Evolutionary conservation across 2,113 vertebrate genomes (phyloP), one percentile per base, ranked within the genome.

Genomic region (Oryzias javanicus): DNA sequence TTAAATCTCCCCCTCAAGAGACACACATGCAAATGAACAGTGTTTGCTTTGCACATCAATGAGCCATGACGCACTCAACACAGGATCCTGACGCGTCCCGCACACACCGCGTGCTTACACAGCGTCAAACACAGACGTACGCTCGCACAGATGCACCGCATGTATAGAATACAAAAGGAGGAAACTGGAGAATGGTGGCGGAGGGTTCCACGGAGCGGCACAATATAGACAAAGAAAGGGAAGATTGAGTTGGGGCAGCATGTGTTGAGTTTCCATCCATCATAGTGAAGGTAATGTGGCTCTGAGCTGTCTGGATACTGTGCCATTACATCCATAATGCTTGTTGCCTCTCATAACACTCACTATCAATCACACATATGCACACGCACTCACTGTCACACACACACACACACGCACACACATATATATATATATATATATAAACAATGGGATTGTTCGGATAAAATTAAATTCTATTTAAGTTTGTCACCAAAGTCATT

Each of bases 271-370:
- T 64, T 77, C 66, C 67, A 85, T 87, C 83, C 69, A 89, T 89
- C 83, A 81, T 48, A 24, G 76, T 70, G 72, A 68, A 74, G 67
- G 78, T 78, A 73, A 72, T 71, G 78, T 80, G 83, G 78, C 86
- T 83, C 74, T 80, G 74, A 78, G 85, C 81, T 86, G 85, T 85
- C 86, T 75, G 55, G 71, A 22, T 84, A 69, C 80, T 84, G 80
- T 84, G 82, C 85, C 85, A 84, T 88, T 88, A 86, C 79, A 88
- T 85, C 81, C 79, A 87, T 90, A 85, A 90, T 83, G 70, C 66
- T 79, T 79, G 82, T 83, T 84, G 76, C 81, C 82, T 82, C 77
- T 58, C 80, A 76, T 74, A 72, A 20, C 58, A 72, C 59, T 68
- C 48, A 58, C 70, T 42, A 88, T 88, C 78, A 71, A 82, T 86